Evolutionary conservation across 2,113 vertebrate genomes (phyloP).

Genomic region (Lampris megalopsis): DNA sequence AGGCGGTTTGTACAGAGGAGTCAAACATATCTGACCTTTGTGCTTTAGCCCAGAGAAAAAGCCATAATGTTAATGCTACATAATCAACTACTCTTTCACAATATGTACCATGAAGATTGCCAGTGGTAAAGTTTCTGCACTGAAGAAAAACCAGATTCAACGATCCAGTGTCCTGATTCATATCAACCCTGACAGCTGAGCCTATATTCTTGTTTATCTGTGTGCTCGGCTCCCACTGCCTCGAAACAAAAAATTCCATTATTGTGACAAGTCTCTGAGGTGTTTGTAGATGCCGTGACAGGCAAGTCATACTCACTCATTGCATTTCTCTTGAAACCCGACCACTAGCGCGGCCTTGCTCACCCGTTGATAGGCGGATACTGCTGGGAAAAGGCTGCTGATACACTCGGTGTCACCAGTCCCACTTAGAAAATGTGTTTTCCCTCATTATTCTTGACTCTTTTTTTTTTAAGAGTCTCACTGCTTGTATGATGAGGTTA

Average conservation of each 20-base stretch:
- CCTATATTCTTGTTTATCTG: slow-evolving; percentile 68
- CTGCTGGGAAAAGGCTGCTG: slow-evolving; percentile 56
- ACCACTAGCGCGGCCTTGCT: slow-evolving; percentile 75
- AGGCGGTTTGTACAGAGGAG: slow-evolving; percentile 25
- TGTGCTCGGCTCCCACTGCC: slow-evolving; percentile 60
- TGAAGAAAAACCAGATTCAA: slow-evolving; percentile 61
- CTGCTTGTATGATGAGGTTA: slow-evolving; percentile 48
- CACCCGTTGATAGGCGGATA: slow-evolving; percentile 75
- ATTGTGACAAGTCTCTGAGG: slow-evolving; percentile 78
- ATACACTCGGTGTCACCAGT: slow-evolving; percentile 66
- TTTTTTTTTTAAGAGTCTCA: slow-evolving; percentile 52
- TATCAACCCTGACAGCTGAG: slow-evolving; percentile 63
- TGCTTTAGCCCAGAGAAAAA: slow-evolving; percentile 19
- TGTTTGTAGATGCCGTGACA: slow-evolving; percentile 77
- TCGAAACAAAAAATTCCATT: slow-evolving; percentile 77
- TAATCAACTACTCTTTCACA: slow-evolving; percentile 35
- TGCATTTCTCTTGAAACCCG: slow-evolving; percentile 75
- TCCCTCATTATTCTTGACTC: slow-evolving; percentile 72
- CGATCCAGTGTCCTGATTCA: slow-evolving; percentile 58
- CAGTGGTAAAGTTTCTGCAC: slow-evolving; percentile 24
- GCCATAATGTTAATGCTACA: slow-evolving; percentile 14
- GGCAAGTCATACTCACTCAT: slow-evolving; percentile 76
- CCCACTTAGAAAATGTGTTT: slow-evolving; percentile 67
- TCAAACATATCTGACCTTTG: slow-evolving; percentile 30
- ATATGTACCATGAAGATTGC: slow-evolving; percentile 27